These are phyloP conservation scores for Trochalopteron elliotii DNA, from an alignment of 2,113 vertebrate genomes.

Conservation along the genomic window DNA sequence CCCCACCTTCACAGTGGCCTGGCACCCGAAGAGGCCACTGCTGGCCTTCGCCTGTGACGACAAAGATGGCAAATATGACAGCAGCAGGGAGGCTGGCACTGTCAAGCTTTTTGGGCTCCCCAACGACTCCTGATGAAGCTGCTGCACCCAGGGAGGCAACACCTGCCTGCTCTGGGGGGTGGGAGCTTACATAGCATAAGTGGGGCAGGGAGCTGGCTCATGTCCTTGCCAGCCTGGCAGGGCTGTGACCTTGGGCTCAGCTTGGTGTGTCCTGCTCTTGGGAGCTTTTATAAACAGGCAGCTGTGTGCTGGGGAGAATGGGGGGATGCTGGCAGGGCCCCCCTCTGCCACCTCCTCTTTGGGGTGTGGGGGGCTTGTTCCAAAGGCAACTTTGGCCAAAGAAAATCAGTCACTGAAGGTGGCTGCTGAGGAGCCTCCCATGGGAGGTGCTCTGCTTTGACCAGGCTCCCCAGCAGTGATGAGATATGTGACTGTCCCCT, in stretches of 20 bases:
- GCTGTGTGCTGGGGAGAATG: background rate
- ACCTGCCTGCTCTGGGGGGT: background rate
- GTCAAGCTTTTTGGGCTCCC: constrained; percentile 98
- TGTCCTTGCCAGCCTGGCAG: background rate
- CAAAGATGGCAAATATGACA: constrained; percentile 98
- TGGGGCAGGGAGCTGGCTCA: background rate
- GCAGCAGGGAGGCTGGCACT: constrained; percentile 93
- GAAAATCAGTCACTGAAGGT: background rate
- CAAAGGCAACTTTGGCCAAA: background rate
- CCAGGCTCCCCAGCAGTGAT: background rate
- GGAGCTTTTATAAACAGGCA: background rate
- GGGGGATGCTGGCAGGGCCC: background rate
- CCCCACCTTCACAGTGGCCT: constrained; percentile 97
- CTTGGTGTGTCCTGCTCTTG: fast-evolving
- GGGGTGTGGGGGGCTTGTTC: background rate
- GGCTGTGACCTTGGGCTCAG: background rate
- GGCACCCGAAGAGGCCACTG: constrained; percentile 95
- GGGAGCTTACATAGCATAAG: background rate
- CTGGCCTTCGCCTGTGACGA: constrained; percentile 97
- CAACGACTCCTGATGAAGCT: constrained; percentile 85
- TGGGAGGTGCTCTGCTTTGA: background rate
- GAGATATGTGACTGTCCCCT: background rate
- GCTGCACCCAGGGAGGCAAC: background rate
- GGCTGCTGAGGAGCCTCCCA: background rate
- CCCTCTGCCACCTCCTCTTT: background rate